phyloP scores from a whole-genome alignment of 2,797 vertebrate species.

The Mycteria americana region DNA sequence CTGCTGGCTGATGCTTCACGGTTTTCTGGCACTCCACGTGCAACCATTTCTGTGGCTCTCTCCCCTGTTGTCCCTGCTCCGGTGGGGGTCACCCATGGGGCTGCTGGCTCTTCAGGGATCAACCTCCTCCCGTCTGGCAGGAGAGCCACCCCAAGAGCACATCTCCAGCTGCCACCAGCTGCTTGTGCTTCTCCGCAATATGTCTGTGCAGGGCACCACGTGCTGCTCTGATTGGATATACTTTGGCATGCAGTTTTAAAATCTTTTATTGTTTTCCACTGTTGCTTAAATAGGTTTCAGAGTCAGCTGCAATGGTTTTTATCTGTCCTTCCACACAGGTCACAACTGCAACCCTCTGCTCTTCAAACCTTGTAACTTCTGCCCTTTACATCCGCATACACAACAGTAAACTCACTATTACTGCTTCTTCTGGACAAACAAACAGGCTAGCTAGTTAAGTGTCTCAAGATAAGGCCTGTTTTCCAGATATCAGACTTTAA shows the following conservation, averaged over 20 bases:
- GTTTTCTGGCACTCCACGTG: fast-evolving
- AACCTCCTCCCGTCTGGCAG: fast-evolving
- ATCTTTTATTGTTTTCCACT: neutral
- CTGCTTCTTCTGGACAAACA: neutral
- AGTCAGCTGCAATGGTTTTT: neutral
- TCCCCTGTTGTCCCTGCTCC: neutral
- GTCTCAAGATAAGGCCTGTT: neutral
- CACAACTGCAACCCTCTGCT: neutral
- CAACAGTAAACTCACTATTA: neutral
- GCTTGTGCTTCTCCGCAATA: neutral
- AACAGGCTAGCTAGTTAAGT: neutral
- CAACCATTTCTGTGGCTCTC: fast-evolving
- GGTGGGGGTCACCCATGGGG: fast-evolving
- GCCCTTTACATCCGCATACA: neutral
- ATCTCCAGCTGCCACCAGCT: neutral
- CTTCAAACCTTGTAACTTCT: neutral
- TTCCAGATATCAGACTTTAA: neutral
- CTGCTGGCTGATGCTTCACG: neutral
- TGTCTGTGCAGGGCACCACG: fast-evolving
- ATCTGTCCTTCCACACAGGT: neutral
- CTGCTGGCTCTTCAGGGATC: neutral
- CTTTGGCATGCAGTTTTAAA: neutral
- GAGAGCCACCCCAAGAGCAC: fast-evolving
- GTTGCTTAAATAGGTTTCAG: neutral
- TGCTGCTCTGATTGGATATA: neutral